Percentiles rank a stretch among this genome's conserved stretches.
These are phyloP conservation scores for Siniperca chuatsi DNA, from an alignment of 2,113 vertebrate species.

Conservation along the genomic window DNA sequence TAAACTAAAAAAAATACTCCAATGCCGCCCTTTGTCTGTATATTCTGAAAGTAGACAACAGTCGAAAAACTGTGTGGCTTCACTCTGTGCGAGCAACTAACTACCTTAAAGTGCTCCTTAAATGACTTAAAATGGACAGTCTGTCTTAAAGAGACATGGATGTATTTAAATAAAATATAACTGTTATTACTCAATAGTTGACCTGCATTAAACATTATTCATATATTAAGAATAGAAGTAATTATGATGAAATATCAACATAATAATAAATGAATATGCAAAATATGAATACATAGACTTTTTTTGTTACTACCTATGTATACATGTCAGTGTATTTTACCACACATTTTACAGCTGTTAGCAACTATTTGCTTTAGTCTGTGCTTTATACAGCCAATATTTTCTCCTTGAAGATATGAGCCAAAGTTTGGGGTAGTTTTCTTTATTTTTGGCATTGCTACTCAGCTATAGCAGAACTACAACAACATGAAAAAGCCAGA, in stretches of 20 bases:
- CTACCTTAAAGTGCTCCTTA: background rate
- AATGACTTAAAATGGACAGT: background rate
- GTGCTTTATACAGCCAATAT: background rate
- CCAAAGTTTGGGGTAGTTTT: constrained; percentile 17
- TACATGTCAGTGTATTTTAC: background rate
- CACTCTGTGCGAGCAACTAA: background rate
- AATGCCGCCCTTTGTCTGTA: background rate
- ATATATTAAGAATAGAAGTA: background rate
- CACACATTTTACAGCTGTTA: background rate
- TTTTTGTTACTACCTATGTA: background rate
- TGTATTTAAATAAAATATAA: background rate
- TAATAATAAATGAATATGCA: background rate
- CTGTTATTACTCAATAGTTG: background rate
- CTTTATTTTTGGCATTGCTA: constrained; percentile 14
- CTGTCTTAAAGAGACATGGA: background rate
- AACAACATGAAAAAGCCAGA: constrained; percentile 44
- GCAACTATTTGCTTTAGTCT: background rate
- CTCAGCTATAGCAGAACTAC: constrained; percentile 4
- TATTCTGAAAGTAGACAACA: background rate
- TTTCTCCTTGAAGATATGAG: constrained; percentile 3
- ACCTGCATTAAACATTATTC: background rate
- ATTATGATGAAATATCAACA: background rate
- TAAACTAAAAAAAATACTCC: background rate
- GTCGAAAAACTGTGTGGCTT: background rate
- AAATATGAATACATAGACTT: background rate